A percentile compares a stretch with the other conserved stretches of the same genome.
phyloP scores from a whole-genome alignment of 2,888 invertebrate genomes.

The Ennomos quercinarius region DNA sequence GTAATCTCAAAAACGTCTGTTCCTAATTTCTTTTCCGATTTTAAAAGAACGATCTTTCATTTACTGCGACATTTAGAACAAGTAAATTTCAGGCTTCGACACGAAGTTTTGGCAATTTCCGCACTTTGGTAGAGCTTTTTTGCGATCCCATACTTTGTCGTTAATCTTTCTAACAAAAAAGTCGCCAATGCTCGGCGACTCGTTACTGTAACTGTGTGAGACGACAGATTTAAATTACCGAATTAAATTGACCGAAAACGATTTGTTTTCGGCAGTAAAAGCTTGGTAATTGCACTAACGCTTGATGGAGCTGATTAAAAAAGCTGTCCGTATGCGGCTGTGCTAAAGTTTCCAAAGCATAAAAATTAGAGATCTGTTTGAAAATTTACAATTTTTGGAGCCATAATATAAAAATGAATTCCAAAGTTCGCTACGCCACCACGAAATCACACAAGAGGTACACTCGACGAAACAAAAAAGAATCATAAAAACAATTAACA shows the following conservation, averaged over 20 bases:
- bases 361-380: not conserved
- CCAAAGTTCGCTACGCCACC: too few species aligned
- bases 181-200: conserved; percentile 67
- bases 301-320: conserved; percentile 3
- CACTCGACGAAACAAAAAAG: too few species aligned
- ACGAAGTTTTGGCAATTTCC: conserved; percentile 84
- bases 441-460: too few species aligned
- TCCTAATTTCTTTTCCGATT: conserved; percentile 83
- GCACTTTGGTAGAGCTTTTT: conserved; percentile 77
- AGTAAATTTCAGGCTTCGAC: conserved; percentile 82
- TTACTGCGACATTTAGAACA: conserved; percentile 83
- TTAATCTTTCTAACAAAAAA: conserved; percentile 82
- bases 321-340: not conserved
- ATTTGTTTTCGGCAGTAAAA: conserved; percentile 46
- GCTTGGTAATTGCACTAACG: conserved; percentile 39
- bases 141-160: conserved; percentile 80
- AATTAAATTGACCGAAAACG: conserved; percentile 55
- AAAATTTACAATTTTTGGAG: not conserved
- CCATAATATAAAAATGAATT: too few species aligned
- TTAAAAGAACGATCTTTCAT: conserved; percentile 84
- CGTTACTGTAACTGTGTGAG: conserved; percentile 71
- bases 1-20: conserved; percentile 82
- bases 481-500: too few species aligned
- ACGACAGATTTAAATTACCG: conserved; percentile 71
- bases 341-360: conserved; percentile 1